phyloP scores from a whole-genome alignment of 2,888 invertebrate genomes.

The Beris morrisii region DNA sequence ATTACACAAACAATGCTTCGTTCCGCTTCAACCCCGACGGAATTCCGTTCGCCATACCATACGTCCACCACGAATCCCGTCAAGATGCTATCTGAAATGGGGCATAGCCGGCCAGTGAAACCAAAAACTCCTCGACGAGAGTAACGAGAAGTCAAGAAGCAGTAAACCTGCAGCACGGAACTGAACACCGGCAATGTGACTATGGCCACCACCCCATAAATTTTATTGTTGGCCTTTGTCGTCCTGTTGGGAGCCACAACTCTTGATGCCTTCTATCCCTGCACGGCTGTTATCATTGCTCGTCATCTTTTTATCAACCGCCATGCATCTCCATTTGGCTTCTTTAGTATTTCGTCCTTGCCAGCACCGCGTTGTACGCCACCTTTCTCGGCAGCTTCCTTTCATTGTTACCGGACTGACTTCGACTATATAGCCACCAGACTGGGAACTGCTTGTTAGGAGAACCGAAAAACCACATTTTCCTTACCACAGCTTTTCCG shows the following conservation, averaged over 20 bases:
- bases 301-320: slow-evolving; percentile 36
- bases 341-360: slow-evolving; percentile 1
- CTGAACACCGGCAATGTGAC: slow-evolving; percentile 2
- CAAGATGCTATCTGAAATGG: no score
- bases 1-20: slow-evolving; percentile 22
- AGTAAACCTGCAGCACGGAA: background rate
- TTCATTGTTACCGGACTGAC: background rate
- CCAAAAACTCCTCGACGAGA: no score
- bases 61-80: no score
- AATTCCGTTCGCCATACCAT: background rate
- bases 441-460: slow-evolving; percentile 28
- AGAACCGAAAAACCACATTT: slow-evolving; percentile 35
- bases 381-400: background rate
- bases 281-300: slow-evolving; percentile 35
- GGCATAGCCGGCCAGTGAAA: no score
- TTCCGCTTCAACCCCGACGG: background rate
- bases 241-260: slow-evolving; percentile 29
- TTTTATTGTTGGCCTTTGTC: slow-evolving; percentile 35
- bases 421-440: slow-evolving; percentile 5
- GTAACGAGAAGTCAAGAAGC: no score
- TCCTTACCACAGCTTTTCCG: slow-evolving; percentile 22
- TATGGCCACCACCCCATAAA: slow-evolving; percentile 32
- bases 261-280: slow-evolving; percentile 24
- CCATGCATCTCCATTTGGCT: slow-evolving; percentile 32
- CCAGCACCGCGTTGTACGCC: no score